Evolutionary conservation across 2,113 vertebrate species (phyloP).

Genomic region (Phylloscopus trochilus): DNA sequence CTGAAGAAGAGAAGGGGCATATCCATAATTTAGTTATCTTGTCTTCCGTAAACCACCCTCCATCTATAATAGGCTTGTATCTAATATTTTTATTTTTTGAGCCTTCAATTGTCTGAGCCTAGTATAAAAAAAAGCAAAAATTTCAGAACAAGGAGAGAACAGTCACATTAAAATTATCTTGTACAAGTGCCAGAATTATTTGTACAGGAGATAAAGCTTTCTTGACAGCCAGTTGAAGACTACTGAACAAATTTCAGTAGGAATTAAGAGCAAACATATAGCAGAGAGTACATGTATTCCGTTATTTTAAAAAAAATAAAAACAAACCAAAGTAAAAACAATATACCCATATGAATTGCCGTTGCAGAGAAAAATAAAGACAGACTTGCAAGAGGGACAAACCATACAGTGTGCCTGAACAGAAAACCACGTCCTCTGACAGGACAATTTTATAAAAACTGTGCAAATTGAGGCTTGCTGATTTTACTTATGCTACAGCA

Average conservation of each 20-base stretch:
- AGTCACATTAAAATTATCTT: background rate
- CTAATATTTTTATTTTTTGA: background rate
- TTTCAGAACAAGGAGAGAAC: background rate
- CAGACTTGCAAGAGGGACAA: background rate
- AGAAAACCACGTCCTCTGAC: background rate
- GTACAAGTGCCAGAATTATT: background rate
- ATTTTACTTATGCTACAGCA: background rate
- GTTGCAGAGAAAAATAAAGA: background rate
- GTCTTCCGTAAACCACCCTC: background rate
- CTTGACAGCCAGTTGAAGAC: background rate
- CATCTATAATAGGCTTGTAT: background rate
- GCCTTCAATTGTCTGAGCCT: background rate
- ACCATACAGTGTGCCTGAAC: background rate
- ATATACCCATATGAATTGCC: background rate
- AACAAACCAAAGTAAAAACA: background rate
- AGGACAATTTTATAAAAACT: background rate
- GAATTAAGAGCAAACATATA: background rate
- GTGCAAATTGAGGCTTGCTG: background rate
- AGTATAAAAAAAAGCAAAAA: background rate
- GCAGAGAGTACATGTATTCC: background rate
- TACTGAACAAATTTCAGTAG: background rate
- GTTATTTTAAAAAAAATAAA: background rate
- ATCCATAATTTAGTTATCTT: background rate
- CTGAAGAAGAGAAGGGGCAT: background rate
- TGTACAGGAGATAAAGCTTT: background rate